Percentiles rank a stretch among this genome's conserved stretches.
Conservation (phyloP, 2,888 invertebrate genomes). For the Chrysomela aeneicollis region DNA sequence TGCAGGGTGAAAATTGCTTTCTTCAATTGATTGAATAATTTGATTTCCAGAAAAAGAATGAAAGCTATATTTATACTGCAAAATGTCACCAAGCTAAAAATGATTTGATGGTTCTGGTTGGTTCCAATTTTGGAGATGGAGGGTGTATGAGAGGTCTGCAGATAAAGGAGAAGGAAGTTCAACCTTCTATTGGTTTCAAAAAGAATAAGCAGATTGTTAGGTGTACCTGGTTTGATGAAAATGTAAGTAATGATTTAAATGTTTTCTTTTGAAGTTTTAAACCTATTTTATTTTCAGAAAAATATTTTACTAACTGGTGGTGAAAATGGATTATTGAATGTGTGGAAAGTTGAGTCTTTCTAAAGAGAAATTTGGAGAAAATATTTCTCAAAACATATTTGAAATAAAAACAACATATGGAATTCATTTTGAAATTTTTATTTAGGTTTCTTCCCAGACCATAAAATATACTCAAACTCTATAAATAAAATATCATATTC, state of each 20-base stretch:
- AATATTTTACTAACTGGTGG: conserved; percentile 75
- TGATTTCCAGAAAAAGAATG: conserved; percentile 66
- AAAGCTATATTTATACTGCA: conserved; percentile 72
- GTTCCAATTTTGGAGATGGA: conserved; percentile 70
- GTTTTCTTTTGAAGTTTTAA: conserved; percentile 22
- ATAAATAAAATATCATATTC: conserved; percentile 24
- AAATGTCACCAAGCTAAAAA: conserved; percentile 65
- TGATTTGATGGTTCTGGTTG: conserved; percentile 69
- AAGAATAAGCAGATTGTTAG: conserved; percentile 76
- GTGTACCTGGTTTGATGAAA: conserved; percentile 70
- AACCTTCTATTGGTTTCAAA: conserved; percentile 66
- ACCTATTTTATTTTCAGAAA: conserved; percentile 60
- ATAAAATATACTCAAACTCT: conserved; percentile 24
- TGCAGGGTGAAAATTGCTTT: too few relatives aligned
- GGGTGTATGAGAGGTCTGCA: conserved; percentile 64
- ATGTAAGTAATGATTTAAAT: conserved; percentile 62
- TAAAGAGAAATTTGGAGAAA: neutral
- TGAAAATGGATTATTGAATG: conserved; percentile 72
- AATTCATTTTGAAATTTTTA: conserved; percentile 25
- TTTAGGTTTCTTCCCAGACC: conserved; percentile 26
- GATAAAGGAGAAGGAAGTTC: conserved; percentile 61
- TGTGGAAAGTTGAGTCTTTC: conserved; percentile 65
- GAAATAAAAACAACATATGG: neutral
- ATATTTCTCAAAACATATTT: neutral
- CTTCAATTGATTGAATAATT: conserved; percentile 18